phyloP scores from a whole-genome alignment of 1,140 invertebrate genomes.

The Paraescarpia echinospica region DNA sequence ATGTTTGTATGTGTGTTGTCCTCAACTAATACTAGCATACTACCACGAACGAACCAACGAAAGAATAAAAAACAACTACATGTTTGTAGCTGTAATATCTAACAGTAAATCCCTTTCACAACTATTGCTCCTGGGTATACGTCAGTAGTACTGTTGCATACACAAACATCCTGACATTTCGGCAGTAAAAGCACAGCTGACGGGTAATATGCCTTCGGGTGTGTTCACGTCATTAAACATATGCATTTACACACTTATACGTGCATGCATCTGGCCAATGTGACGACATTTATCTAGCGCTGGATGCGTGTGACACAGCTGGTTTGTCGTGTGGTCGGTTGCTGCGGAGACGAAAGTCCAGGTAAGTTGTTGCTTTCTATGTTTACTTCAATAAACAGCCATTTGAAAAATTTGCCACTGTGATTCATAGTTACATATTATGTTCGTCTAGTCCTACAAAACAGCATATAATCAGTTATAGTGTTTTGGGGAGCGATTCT shows the following conservation, averaged over 20 bases:
- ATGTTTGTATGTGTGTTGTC: background rate
- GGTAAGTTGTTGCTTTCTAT: background rate
- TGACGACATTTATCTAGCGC: background rate
- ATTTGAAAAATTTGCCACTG: too few species aligned
- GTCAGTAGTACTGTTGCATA: background rate
- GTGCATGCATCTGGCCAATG: background rate
- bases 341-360: background rate
- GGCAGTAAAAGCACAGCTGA: background rate
- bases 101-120: background rate
- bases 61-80: too few species aligned
- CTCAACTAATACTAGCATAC: background rate
- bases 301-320: background rate
- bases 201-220: background rate
- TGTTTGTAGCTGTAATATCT: background rate
- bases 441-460: too few species aligned
- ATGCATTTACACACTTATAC: background rate
- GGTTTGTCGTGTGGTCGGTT: background rate
- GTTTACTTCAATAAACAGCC: background rate
- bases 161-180: background rate
- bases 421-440: too few species aligned
- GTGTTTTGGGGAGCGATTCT: too few species aligned
- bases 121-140: background rate
- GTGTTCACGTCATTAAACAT: background rate
- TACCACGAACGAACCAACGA: background rate
- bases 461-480: too few species aligned